Percentiles rank a stretch among this genome's conserved stretches.
Conservation (phyloP, 2,797 vertebrate species). For the Enteromius fasciolatus region DNA sequence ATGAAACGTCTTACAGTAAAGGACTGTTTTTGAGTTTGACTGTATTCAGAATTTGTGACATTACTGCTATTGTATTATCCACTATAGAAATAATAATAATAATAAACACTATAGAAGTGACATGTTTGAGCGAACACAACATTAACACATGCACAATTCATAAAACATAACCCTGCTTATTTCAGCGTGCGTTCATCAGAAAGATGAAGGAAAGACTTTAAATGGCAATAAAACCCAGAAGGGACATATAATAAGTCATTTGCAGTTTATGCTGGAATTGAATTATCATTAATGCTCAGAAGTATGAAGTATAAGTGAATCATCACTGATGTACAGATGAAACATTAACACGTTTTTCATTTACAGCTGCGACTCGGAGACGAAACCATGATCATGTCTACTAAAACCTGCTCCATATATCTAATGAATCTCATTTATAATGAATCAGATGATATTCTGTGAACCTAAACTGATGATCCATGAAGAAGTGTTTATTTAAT, state of each 20-base stretch:
- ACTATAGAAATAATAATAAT: background rate
- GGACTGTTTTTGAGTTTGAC: too few relatives aligned
- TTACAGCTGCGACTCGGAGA: background rate
- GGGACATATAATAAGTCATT: background rate
- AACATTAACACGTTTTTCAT: background rate
- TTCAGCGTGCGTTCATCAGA: background rate
- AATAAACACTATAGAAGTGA: too few relatives aligned
- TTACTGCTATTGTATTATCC: background rate
- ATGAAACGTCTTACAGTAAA: too few relatives aligned
- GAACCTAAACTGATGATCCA: background rate
- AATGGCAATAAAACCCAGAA: background rate
- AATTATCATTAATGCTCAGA: background rate
- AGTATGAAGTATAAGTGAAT: background rate
- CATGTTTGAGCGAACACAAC: background rate
- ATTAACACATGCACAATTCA: background rate
- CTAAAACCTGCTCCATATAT: background rate
- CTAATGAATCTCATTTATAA: background rate
- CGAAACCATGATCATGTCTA: background rate
- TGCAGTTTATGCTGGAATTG: background rate
- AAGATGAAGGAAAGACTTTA: conserved; percentile 1
- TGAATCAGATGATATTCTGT: background rate
- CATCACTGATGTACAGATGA: conserved; percentile 3
- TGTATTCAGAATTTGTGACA: too few relatives aligned
- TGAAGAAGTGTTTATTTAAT: background rate
- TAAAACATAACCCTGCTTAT: background rate